Evolutionary conservation across 2,797 vertebrate species (phyloP), one percentile per base, ranked within the genome.

Genomic region (Sparidentex hasta): DNA sequence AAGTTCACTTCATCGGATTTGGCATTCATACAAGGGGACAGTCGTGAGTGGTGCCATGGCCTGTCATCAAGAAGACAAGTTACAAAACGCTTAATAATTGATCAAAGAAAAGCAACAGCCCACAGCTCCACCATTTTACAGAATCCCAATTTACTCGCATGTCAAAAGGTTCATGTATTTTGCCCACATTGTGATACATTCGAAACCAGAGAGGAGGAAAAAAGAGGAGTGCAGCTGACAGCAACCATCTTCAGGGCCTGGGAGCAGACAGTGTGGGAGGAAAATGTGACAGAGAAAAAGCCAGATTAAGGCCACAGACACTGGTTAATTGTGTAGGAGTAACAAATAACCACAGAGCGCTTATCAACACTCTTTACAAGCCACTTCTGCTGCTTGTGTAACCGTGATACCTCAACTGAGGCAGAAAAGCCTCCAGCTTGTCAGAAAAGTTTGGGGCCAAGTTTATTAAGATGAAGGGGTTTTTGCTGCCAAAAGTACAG

Each of bases 201-300:
- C 6, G 5, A 41, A 41, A 54, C 33, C 46, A 14, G 43, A 71
- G 47, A 52, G 43, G 41, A 61, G 9, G 20, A 0, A 18, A 63
- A 73, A 29, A 59, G 54, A 73, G 1, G 47, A 65, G 68, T 7
- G 50, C 47, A 23, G 77, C 63, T 79, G 65, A 88, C 68, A 79
- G 85, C 74, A 56, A 78, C 64, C 67, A 75, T 82, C 84, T 86
- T 54, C 54, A 73, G 73, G 62, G 62, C 13, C 68, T 64, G 72
- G 41, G 69, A 82, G 84, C 75, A 85, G 81, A 88, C 86, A 56
- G 68, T n/a, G 85, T 88, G 85, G 88, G 90, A 89, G 78, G 86
- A 77, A 77, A 90, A 78, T 76, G 85, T 83, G 84, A 88, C 79
- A 21, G 65, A 76, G 74, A 74, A 77, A 82, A 83, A 77, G 70